Base-by-base conservation (phyloP, 2,797 vertebrate species). In the Semaprochilodus insignis region DNA sequence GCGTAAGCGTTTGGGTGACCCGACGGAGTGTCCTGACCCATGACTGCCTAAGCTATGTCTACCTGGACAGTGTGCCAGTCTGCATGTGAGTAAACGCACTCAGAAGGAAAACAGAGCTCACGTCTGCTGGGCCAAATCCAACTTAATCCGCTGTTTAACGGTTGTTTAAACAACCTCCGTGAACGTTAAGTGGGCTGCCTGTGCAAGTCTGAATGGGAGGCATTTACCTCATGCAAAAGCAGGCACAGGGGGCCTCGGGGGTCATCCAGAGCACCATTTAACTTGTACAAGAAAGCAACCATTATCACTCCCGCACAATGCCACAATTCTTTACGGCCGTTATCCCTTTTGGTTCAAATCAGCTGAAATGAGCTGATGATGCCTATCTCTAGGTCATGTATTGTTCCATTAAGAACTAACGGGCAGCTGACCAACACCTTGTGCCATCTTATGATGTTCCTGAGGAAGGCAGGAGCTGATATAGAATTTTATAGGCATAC, bases 131-230 rank as follows among this genome's bases (percentile, higher is more conserved):
- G 73, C 52, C 87, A 90, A 91, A 92, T 92, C 90, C 91, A 88
- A 85, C 80, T 91, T 92, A 92, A 94, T 93, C 92, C 90, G 83
- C 90, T 91, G 91, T 94, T 88, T 92, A 93, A 92, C 86, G 80
- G 89, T 90, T 92, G 92, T 94, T 95, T 93, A 95, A 94, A 94
- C 92, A 93, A 91, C 84, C 91, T 87, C 89, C 87, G 90, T 89
- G 90, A 92, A 93, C 87, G 91, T 92, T 90, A 91, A 89, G 83
- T 76, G 80, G 83, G 89, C 87, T 88, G 90, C 83, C 76, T 87
- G 60, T 84, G 83, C 78, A 85, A 78, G 78, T 78, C 89, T 94
- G 88, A 95, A 94, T 92, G 86, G 92, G 82, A 91, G 88, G 87
- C 89, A 92, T 94, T 94, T 93, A 90, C 89, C 88, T 91, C 81